Conservation (phyloP, 1,140 invertebrate genomes). For the Lerema accius region DNA sequence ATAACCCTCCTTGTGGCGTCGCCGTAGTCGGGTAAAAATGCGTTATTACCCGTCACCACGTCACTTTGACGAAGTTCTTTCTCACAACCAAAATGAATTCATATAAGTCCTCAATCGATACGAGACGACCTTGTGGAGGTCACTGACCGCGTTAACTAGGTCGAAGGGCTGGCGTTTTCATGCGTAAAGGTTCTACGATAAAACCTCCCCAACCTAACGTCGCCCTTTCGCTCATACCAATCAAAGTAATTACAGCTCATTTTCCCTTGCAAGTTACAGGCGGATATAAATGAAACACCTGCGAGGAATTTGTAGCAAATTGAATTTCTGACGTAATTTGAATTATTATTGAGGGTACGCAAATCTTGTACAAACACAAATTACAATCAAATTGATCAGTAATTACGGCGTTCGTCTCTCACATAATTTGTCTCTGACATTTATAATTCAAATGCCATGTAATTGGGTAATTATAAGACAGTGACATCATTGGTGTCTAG, state of each 20-base stretch:
- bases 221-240: neutral
- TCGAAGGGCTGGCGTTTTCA: constrained; percentile 29
- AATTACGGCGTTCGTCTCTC: neutral
- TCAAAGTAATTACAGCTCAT: neutral
- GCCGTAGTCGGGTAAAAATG: no score
- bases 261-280: neutral
- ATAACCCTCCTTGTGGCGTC: no score
- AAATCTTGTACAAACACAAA: neutral
- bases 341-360: neutral
- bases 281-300: neutral
- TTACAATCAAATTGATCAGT: neutral
- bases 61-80: neutral
- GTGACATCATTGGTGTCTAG: no score
- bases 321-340: neutral
- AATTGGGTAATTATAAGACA: neutral
- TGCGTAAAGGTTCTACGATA: neutral
- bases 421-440: no score
- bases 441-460: neutral
- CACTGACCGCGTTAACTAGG: constrained; percentile 27
- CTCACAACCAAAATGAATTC: constrained; percentile 11
- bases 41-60: no score
- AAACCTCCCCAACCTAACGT: neutral
- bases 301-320: neutral
- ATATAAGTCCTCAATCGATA: constrained; percentile 39
- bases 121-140: constrained; percentile 46